A percentile compares a stretch with the other conserved stretches of the same genome.
Conservation (phyloP, 2,888 invertebrate genomes). For the Eulithis prunata region DNA sequence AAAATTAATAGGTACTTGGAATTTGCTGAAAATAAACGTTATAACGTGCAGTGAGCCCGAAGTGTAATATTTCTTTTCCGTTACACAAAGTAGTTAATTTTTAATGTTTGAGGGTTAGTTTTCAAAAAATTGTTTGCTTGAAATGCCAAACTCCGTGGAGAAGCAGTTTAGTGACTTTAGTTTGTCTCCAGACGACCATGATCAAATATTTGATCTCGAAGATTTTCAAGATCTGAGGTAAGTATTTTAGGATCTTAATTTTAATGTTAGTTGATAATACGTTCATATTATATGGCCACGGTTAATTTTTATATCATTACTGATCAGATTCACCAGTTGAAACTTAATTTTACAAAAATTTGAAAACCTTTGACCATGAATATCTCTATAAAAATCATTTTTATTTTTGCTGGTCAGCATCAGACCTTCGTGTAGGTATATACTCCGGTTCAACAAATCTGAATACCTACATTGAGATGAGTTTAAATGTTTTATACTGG, state of each 20-base stretch:
- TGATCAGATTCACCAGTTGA: no score
- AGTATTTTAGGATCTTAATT: constrained; percentile 46
- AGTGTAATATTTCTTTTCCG: background rate
- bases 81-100: background rate
- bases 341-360: no score
- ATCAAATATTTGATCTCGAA: constrained; percentile 89
- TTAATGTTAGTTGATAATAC: no score
- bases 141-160: constrained; percentile 82
- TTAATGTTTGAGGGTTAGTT: constrained; percentile 5
- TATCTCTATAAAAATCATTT: no score
- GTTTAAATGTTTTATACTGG: no score
- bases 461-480: no score
- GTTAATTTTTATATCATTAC: no score
- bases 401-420: no score
- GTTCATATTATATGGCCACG: no score
- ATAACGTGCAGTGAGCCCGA: background rate
- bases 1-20: background rate
- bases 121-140: constrained; percentile 41
- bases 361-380: no score
- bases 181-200: constrained; percentile 88
- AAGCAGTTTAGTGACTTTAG: constrained; percentile 89
- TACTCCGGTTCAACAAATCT: no score
- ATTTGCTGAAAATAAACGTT: constrained; percentile 3
- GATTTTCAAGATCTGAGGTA: constrained; percentile 85
- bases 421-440: no score